These are phyloP conservation scores for Octonoba sinensis DNA, from an alignment of 2,888 invertebrate species.

Conservation along the genomic window DNA sequence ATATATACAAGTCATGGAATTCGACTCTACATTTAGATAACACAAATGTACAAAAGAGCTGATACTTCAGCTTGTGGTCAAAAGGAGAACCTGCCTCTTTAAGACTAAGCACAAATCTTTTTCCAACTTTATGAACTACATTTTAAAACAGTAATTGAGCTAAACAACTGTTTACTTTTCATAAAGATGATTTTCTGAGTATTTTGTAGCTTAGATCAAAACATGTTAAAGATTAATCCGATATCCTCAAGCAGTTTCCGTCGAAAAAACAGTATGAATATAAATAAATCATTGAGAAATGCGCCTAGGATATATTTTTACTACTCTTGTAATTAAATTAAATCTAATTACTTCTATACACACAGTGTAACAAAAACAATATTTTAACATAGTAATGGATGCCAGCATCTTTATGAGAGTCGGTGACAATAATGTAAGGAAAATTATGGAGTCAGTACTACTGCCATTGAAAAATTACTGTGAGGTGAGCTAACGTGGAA, in stretches of 20 bases:
- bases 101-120: slow-evolving; percentile 8
- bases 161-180: background rate
- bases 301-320: too few relatives aligned
- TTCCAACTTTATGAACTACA: slow-evolving; percentile 1
- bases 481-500: background rate
- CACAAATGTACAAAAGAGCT: background rate
- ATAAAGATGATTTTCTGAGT: too few relatives aligned
- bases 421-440: slow-evolving; percentile 5
- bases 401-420: slow-evolving; percentile 31
- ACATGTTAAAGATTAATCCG: too few relatives aligned
- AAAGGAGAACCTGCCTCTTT: slow-evolving; percentile 27
- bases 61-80: background rate
- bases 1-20: slow-evolving; percentile 49
- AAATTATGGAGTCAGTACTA: background rate
- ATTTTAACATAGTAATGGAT: slow-evolving; percentile 8
- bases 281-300: too few relatives aligned
- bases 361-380: background rate
- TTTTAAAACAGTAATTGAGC: background rate
- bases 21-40: slow-evolving; percentile 10
- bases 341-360: slow-evolving; percentile 21
- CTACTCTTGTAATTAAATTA: slow-evolving; percentile 7
- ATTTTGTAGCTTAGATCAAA: too few relatives aligned
- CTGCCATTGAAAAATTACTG: too few relatives aligned
- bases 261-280: too few relatives aligned
- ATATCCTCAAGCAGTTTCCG: too few relatives aligned